These are phyloP conservation scores for Pardalotus punctatus DNA, from an alignment of 2,113 vertebrate genomes.

Conservation along the genomic window DNA sequence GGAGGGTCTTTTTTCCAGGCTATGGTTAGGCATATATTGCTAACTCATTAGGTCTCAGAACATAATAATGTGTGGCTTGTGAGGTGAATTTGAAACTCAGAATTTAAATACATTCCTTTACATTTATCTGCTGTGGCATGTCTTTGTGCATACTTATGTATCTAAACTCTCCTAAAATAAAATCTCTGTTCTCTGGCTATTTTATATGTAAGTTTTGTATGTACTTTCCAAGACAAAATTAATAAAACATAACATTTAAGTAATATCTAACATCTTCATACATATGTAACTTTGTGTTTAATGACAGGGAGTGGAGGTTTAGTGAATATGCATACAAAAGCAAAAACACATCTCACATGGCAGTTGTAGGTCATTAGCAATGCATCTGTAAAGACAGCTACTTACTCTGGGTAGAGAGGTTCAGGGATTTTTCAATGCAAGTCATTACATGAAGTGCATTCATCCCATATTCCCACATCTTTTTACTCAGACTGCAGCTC, in stretches of 20 bases:
- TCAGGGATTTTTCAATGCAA: neutral
- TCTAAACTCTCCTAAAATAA: neutral
- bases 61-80: neutral
- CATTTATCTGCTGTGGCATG: neutral
- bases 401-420: neutral
- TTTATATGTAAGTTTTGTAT: neutral
- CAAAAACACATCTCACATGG: neutral
- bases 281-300: neutral
- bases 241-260: neutral
- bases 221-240: neutral
- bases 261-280: neutral
- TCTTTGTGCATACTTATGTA: neutral
- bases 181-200: neutral
- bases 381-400: neutral
- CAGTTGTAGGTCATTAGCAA: neutral
- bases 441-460: neutral
- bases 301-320: neutral
- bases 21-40: neutral
- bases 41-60: neutral
- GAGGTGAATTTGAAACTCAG: neutral
- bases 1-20: neutral
- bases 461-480: neutral
- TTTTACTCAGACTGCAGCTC: neutral
- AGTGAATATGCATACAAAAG: neutral
- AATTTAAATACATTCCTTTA: neutral